These are phyloP conservation scores for Acropternis orthonyx DNA, from an alignment of 2,797 vertebrate species.

Conservation along the genomic window DNA sequence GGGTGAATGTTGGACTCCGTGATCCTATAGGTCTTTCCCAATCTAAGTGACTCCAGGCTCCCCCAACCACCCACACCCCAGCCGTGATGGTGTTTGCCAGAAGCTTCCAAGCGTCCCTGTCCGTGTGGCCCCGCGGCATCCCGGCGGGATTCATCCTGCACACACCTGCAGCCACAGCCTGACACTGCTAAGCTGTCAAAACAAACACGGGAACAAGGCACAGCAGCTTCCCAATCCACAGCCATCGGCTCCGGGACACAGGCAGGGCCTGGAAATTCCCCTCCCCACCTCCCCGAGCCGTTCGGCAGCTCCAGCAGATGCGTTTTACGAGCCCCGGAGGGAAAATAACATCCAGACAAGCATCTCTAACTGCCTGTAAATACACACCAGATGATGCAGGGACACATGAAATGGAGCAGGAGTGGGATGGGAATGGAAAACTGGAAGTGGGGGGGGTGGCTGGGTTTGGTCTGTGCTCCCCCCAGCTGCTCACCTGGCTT, in stretches of 20 bases:
- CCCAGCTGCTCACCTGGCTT: background rate
- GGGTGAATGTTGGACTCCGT: background rate
- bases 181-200: background rate
- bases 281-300: too few relatives aligned
- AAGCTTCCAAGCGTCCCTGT: background rate
- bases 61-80: background rate
- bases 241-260: background rate
- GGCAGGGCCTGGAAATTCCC: background rate
- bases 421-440: background rate
- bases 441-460: background rate
- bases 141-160: background rate
- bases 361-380: conserved; percentile 20
- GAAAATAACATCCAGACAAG: background rate
- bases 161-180: background rate
- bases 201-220: background rate
- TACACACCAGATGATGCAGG: background rate
- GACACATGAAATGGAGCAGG: background rate
- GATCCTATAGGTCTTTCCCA: background rate
- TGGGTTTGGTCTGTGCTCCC: background rate
- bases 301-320: conserved; percentile 38
- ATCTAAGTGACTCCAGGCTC: background rate
- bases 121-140: background rate
- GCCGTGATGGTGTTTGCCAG: accelerated
- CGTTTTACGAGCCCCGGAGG: background rate
- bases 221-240: background rate